A percentile compares a stretch with the other conserved stretches of the same genome.
phyloP scores from a whole-genome alignment of 2,888 invertebrate genomes.

The Harpagoxenus sublaevis region DNA sequence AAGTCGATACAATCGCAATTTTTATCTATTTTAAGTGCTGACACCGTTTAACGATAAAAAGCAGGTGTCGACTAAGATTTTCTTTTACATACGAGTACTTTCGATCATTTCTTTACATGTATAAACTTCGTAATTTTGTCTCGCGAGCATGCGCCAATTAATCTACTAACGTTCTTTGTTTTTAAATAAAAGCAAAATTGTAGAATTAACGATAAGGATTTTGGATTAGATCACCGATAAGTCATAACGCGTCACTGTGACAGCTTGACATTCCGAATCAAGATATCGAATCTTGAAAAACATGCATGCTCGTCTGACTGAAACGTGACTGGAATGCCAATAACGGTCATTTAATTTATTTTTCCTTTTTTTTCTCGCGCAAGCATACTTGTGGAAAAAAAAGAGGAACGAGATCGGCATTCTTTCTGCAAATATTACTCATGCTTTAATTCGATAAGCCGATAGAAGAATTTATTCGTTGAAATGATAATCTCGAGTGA shows the following conservation, averaged over 20 bases:
- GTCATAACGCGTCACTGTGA: conserved; percentile 22
- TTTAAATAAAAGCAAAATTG: conserved; percentile 7
- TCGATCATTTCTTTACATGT: neutral
- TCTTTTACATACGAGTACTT: neutral
- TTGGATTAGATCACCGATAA: conserved; percentile 5
- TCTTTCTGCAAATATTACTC: neutral
- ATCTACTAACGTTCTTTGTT: neutral
- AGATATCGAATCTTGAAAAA: conserved; percentile 40
- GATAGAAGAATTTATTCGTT: neutral
- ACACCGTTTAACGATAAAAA: conserved; percentile 21
- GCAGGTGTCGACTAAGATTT: neutral
- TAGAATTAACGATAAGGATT: conserved; percentile 6
- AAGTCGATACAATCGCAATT: conserved; percentile 22
- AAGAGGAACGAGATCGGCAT: neutral
- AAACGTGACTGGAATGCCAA: conserved; percentile 40
- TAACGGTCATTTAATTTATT: conserved; percentile 1
- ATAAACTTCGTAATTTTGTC: neutral
- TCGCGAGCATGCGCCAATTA: neutral
- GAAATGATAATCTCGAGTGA: conserved; percentile 31
- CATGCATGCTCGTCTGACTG: neutral
- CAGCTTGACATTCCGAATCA: conserved; percentile 16
- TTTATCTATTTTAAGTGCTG: conserved; percentile 12
- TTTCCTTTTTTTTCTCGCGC: neutral
- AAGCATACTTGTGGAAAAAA: neutral
- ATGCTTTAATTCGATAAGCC: neutral